Evolutionary conservation across 2,888 invertebrate species (phyloP), one percentile per base, ranked within the genome.

Genomic region (Hecatera dysodea): DNA sequence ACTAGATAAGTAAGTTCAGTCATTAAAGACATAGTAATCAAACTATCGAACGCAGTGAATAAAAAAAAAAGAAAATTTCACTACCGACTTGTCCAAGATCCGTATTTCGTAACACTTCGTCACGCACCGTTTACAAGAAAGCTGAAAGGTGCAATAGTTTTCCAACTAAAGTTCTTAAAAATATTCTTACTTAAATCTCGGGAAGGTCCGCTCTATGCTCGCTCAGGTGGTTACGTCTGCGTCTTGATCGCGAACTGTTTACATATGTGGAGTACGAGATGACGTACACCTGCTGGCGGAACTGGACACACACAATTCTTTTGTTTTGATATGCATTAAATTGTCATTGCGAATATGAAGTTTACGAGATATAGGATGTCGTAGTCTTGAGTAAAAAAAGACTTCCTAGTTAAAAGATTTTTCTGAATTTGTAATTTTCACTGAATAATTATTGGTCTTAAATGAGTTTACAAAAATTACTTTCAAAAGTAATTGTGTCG

Each of bases 221-320:
- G 39, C 60, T 81, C 78, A 73, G 70, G 52, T 81, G 81, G 78
- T 72, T 87, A 85, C 86, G 90, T 88, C 86, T 83, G 85, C 86
- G 86, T 89, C 90, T 92, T 90, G 90, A 91, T 90, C 88, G 88
- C 86, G 72, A 81, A 84, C 89, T 93, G 92, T 93, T 93, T 93
- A 92, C 93, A 92, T 90, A 91, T 86, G 91, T 88, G 89, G 86
- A 88, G 89, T 89, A 87, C 86, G 81, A 84, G 81, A 76, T 85
- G 86, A 55, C 11, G 89, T 77, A 91, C 88, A 84, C 83, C 67
- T 75, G 80, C 82, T 77, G 76, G 84, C n/a, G 6, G 76, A 77
- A 82, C 60, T 88, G 78, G 62, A 60, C 61, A 36, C 39, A 36
- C 39, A 19, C 24, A 12, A 42, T 22, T 27, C 3, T 11, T 17